Evolutionary conservation across 1,140 invertebrate genomes (phyloP).

Genomic region (Adoxophyes honmai): DNA sequence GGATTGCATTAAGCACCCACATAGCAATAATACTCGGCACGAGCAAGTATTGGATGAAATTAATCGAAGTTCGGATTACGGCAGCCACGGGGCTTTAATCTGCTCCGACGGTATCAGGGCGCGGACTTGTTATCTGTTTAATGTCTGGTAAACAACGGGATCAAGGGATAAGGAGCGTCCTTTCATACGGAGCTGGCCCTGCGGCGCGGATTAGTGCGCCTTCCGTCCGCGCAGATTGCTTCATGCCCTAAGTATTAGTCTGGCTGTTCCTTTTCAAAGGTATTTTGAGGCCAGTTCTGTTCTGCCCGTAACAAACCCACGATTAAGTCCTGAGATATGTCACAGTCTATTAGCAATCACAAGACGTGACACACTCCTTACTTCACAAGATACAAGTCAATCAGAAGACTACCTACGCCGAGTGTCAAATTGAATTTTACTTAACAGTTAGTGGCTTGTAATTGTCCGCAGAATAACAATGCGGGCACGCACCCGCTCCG

Average conservation of each 20-base stretch:
- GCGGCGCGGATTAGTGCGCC: slow-evolving; percentile 61
- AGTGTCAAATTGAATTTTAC: slow-evolving; percentile 7
- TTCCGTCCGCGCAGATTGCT: slow-evolving; percentile 54
- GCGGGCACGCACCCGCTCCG: slow-evolving; percentile 51
- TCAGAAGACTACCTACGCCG: too few relatives aligned
- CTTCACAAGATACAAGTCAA: too few relatives aligned
- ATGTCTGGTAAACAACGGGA: slow-evolving; percentile 79
- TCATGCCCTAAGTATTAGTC: slow-evolving; percentile 35
- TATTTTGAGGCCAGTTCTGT: too few relatives aligned
- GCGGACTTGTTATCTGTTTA: slow-evolving; percentile 77
- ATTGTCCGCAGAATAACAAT: slow-evolving; percentile 57
- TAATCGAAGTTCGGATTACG: slow-evolving; percentile 75
- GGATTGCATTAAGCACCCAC: background rate
- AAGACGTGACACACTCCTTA: too few relatives aligned
- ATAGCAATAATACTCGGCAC: slow-evolving; percentile 31
- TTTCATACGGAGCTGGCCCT: slow-evolving; percentile 67
- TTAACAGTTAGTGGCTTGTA: slow-evolving; percentile 54
- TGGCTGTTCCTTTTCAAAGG: slow-evolving; percentile 18
- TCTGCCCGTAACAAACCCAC: slow-evolving; percentile 33
- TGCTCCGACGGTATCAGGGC: slow-evolving; percentile 68
- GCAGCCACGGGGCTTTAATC: slow-evolving; percentile 59
- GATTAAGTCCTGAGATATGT: slow-evolving; percentile 22
- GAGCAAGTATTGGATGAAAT: slow-evolving; percentile 68
- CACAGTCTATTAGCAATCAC: too few relatives aligned
- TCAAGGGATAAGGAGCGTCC: slow-evolving; percentile 75